Evolutionary conservation across 2,113 vertebrate genomes (phyloP).

Genomic region (Bos taurus): DNA sequence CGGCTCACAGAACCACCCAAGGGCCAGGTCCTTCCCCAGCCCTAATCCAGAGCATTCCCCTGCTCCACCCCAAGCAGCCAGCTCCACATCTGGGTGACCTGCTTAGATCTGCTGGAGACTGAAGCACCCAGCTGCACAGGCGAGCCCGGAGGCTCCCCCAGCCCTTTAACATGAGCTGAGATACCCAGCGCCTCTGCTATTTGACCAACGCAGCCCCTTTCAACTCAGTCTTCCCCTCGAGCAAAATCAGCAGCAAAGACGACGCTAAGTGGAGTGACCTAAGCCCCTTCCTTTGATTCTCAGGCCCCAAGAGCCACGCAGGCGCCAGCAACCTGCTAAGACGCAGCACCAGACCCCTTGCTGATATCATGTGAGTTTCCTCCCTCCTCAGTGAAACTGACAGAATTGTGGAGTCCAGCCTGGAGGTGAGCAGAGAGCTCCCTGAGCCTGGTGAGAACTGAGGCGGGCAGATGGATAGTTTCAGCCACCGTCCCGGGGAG

Average conservation of each 20-base stretch:
- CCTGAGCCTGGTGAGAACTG: background rate
- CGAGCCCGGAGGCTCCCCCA: background rate
- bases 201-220: slow-evolving; percentile 48
- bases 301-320: slow-evolving; percentile 45
- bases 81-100: background rate
- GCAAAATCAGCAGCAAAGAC: slow-evolving; percentile 60
- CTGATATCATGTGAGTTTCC: background rate
- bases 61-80: fast-evolving
- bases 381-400: background rate
- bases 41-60: background rate
- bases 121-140: background rate
- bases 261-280: slow-evolving; percentile 17
- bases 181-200: background rate
- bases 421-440: background rate
- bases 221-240: slow-evolving; percentile 40
- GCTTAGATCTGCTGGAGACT: background rate
- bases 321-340: slow-evolving; percentile 38
- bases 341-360: background rate
- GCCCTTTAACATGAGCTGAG: background rate
- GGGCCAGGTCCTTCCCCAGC: background rate
- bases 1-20: background rate
- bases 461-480: background rate
- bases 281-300: slow-evolving; percentile 60
- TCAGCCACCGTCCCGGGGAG: background rate
- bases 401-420: background rate